Percentiles rank a stretch among this genome's conserved stretches.
Conservation (phyloP, 2,113 vertebrate genomes). For the Heterotis niloticus region DNA sequence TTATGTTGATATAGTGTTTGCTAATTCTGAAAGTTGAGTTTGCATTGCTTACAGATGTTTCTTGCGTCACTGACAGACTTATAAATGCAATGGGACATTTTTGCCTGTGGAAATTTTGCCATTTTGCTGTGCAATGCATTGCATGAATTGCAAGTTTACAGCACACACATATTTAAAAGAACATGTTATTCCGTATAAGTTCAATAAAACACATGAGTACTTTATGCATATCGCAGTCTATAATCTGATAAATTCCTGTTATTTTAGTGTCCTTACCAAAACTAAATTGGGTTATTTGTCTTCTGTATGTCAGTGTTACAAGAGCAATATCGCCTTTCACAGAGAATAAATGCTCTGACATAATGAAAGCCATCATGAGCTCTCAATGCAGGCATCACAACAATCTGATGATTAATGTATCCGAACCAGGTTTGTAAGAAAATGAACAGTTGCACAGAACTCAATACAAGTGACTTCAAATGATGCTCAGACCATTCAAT, state of each 20-base stretch:
- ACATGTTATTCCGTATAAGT: not conserved
- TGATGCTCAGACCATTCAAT: not conserved
- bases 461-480: not conserved
- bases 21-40: too few species aligned
- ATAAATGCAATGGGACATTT: too few species aligned
- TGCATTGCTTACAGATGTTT: too few species aligned
- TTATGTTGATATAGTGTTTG: too few species aligned
- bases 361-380: not conserved
- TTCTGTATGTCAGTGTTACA: slow-evolving; percentile 2
- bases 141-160: too few species aligned
- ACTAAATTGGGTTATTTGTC: slow-evolving; percentile 10
- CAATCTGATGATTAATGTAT: slow-evolving; percentile 29
- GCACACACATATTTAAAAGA: too few species aligned
- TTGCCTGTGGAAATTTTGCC: too few species aligned
- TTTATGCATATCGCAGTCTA: not conserved
- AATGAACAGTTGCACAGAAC: slow-evolving; percentile 2
- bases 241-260: slow-evolving; percentile 5
- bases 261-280: slow-evolving; percentile 19
- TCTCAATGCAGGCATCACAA: slow-evolving; percentile 24
- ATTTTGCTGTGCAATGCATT: too few species aligned
- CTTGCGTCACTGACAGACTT: too few species aligned
- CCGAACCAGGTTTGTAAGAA: not conserved
- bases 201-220: not conserved
- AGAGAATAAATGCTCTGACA: not conserved
- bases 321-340: slow-evolving; percentile 1